A percentile compares a stretch with the other conserved stretches of the same genome.
Evolutionary conservation across 2,888 invertebrate genomes (phyloP).

Genomic region (Baccha elongata): DNA sequence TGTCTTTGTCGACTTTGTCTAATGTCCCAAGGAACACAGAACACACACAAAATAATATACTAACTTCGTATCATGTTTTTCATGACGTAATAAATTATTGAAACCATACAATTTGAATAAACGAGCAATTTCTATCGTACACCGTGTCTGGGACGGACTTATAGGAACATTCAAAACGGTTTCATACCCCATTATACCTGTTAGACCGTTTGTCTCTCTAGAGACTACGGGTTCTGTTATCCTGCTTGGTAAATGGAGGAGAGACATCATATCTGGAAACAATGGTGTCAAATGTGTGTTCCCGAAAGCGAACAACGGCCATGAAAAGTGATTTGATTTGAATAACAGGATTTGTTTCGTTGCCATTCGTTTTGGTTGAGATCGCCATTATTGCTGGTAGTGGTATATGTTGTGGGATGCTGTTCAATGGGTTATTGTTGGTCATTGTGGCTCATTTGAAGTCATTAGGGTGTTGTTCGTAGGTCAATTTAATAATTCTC

Average conservation of each 20-base stretch:
- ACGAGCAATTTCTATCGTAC: constrained; percentile 51
- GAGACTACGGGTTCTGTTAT: not conserved
- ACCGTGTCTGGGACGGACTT: not conserved
- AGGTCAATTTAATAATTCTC: constrained; percentile 58
- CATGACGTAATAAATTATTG: constrained; percentile 68
- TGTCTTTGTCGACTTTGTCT: constrained; percentile 19
- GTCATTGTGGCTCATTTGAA: constrained; percentile 66
- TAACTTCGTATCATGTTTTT: constrained; percentile 47
- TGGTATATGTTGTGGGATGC: constrained; percentile 34
- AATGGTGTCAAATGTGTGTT: constrained; percentile 34
- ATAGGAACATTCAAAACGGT: not conserved
- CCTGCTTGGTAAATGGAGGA: not conserved
- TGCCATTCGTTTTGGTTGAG: constrained; percentile 51
- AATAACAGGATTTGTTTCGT: constrained; percentile 48
- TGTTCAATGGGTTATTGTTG: constrained; percentile 50
- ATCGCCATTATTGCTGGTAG: constrained; percentile 32
- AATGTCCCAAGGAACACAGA: constrained; percentile 7
- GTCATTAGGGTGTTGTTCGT: constrained; percentile 60
- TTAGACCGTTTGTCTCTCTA: not conserved
- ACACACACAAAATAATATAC: constrained; percentile 7
- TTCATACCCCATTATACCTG: constrained; percentile 34
- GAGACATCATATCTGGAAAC: constrained; percentile 12
- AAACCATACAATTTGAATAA: constrained; percentile 68
- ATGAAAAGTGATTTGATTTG: constrained; percentile 63
- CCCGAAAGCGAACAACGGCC: constrained; percentile 20